Percentiles rank a stretch among this genome's conserved stretches.
Conservation (phyloP, 2,888 invertebrate species). For the Graphium colonna region DNA sequence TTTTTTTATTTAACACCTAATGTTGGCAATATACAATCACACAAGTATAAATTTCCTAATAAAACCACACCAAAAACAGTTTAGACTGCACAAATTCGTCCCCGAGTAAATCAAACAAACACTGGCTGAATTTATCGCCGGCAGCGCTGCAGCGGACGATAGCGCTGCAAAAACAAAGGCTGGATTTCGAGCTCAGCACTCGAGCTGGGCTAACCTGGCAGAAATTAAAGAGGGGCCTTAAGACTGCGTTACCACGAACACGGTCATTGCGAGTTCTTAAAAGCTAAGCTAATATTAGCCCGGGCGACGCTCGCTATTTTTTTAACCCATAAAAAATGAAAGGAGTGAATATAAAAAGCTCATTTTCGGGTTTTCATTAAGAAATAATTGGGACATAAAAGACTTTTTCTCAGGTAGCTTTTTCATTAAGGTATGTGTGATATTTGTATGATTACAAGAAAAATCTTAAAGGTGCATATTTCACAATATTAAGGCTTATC, state of each 20-base stretch:
- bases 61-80: too few species aligned
- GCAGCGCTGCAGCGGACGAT: background rate
- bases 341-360: background rate
- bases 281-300: constrained; percentile 8
- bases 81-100: background rate
- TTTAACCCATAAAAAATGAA: background rate
- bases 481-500: too few species aligned
- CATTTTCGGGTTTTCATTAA: too few species aligned
- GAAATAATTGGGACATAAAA: too few species aligned
- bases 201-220: constrained; percentile 15
- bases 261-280: constrained; percentile 13
- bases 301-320: constrained; percentile 1
- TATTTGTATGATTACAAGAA: too few species aligned
- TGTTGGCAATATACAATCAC: too few species aligned
- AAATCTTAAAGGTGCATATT: too few species aligned
- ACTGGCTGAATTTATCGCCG: background rate
- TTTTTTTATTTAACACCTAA: too few species aligned
- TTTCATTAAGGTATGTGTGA: too few species aligned
- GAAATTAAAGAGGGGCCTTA: constrained; percentile 18
- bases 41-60: too few species aligned
- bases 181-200: constrained; percentile 10
- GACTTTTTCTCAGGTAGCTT: too few species aligned
- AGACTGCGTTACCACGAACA: constrained; percentile 14
- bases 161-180: constrained; percentile 1
- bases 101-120: background rate